Conservation (phyloP, 2,797 vertebrate species). For the Todus mexicanus region DNA sequence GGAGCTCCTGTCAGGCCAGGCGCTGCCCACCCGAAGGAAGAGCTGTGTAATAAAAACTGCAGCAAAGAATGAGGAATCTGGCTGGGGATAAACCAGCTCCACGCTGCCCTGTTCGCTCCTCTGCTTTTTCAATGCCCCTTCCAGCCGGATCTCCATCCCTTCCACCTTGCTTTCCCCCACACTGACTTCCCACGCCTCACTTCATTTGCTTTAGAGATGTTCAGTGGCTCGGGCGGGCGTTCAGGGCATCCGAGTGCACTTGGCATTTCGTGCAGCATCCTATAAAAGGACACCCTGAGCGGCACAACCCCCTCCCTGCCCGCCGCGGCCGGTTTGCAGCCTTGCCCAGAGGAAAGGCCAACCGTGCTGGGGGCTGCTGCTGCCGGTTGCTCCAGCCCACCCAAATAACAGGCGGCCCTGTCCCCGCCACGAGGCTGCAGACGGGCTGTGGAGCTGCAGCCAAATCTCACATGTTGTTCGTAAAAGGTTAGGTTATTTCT, state of each 20-base stretch:
- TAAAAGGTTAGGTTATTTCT: not conserved
- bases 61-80: accelerated
- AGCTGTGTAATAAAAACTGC: not conserved
- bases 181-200: not conserved
- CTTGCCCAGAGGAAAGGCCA: not conserved
- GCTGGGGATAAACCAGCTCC: not conserved
- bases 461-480: accelerated
- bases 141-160: not conserved
- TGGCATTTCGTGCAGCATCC: not conserved
- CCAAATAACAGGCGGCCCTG: accelerated
- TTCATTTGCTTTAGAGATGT: not conserved
- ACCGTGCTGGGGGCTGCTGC: not conserved
- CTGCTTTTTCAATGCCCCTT: not conserved
- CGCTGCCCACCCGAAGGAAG: not conserved
- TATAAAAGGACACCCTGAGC: not conserved
- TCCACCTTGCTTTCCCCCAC: not conserved
- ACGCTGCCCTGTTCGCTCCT: accelerated
- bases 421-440: not conserved
- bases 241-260: not conserved
- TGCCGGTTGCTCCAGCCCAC: not conserved
- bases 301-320: not conserved
- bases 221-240: not conserved
- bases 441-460: not conserved
- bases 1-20: not conserved
- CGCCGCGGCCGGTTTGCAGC: accelerated